Base-by-base conservation (phyloP, 1,140 invertebrate species). In the Ectropis grisescens region DNA sequence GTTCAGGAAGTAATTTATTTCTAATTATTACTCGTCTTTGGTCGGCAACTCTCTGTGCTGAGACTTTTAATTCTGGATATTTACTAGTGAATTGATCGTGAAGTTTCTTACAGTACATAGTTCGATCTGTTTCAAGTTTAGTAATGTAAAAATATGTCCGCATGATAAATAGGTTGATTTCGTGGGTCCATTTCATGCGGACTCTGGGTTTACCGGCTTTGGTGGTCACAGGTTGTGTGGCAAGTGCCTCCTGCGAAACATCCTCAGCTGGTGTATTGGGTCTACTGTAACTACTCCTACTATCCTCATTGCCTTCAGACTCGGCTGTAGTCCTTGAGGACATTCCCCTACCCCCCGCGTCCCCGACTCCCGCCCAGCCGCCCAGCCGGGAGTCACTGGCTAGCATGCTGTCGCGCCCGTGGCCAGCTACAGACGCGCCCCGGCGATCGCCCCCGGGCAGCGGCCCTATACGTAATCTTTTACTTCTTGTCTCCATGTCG, bases 161-260 rank as follows among this genome's bases (percentile, higher is more conserved):
- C 38, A 41, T 47, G 26, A 47, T 47, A 28, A 47, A 47, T 25
- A 25, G 14, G 27, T 47, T 47, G 1, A 34, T 19, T 4, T 19
- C 8, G 8, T 33, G 6, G 6, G 13, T 22, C 42, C 41, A 51
- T 42, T 40, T 23, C 42, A 51, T 51, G 16, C 47, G 42, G 22
- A 37, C 37, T 33, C 46, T 36, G 0, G 40, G 25, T 33, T 48
- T 48, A 2, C 46, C 41, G 29, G 41, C 39, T 33, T 47, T 47
- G 22, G 45, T 47, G 45, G 39, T 38, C 39, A 25, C 39, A 47
- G 36, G 33, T 34, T 43, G 25, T 13, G 19, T 27, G 37, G 13
- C 32, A 29, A 1, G 12, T 28, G 46, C 30, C 37, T 13, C 40
- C 36, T 48, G 40, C 33, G 33, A 39, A 43, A 43, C 46, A 43